Evolutionary conservation across 2,797 vertebrate species (phyloP).

Genomic region (Falco berigora): DNA sequence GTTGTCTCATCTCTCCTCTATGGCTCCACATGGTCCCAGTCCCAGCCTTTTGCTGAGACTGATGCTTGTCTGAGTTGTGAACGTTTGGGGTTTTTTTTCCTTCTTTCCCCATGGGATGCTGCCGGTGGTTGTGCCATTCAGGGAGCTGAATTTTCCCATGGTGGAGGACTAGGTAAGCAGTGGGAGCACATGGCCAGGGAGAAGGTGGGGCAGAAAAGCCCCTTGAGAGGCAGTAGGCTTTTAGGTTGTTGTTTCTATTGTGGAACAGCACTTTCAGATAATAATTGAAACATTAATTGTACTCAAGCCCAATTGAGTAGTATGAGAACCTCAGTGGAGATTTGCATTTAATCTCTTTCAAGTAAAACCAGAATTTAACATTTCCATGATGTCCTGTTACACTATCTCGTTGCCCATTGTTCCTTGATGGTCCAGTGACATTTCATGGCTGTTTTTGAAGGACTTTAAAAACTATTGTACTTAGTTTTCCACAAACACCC

Average conservation of each 20-base stretch:
- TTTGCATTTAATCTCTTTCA: neutral
- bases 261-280: neutral
- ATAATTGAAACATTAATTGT: neutral
- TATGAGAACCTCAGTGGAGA: neutral
- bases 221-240: neutral
- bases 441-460: neutral
- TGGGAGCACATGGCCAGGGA: neutral
- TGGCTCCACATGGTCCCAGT: neutral
- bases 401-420: neutral
- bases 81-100: too few species aligned
- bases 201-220: neutral
- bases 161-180: neutral
- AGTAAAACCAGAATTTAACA: neutral
- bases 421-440: neutral
- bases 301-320: neutral
- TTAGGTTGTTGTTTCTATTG: neutral
- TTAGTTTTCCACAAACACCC: neutral
- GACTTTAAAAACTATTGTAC: neutral
- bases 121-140: neutral
- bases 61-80: neutral
- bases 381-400: neutral
- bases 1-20: neutral
- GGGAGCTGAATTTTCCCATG: neutral
- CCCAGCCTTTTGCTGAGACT: neutral
- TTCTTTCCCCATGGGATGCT: neutral